Conservation (phyloP, 2,888 invertebrate species). For the Nephrocerus scutellatus region DNA sequence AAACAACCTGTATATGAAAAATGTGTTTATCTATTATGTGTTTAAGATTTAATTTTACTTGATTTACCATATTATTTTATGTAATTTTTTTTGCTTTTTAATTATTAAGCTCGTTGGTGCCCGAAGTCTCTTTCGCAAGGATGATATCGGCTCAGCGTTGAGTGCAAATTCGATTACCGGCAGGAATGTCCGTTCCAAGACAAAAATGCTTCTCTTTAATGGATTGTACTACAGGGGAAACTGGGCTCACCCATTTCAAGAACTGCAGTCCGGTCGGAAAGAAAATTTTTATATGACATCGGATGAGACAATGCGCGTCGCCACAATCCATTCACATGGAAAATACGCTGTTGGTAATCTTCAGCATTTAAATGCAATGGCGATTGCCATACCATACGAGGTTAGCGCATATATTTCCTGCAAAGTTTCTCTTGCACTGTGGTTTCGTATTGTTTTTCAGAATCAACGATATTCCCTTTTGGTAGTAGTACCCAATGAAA, state of each 20-base stretch:
- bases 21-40: no score
- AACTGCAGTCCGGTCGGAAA: slow-evolving; percentile 38
- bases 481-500: slow-evolving; percentile 53
- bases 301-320: slow-evolving; percentile 54
- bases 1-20: not conserved
- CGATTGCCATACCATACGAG: slow-evolving; percentile 67
- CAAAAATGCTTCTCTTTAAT: slow-evolving; percentile 65
- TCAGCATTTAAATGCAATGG: slow-evolving; percentile 58
- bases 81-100: slow-evolving; percentile 7
- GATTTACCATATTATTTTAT: slow-evolving; percentile 8
- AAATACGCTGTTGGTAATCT: slow-evolving; percentile 57
- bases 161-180: slow-evolving; percentile 58
- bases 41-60: no score
- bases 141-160: slow-evolving; percentile 54
- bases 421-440: no score
- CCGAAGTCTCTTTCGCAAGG: slow-evolving; percentile 50
- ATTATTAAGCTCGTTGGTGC: slow-evolving; percentile 36
- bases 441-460: no score
- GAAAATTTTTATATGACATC: slow-evolving; percentile 60
- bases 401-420: no score
- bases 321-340: slow-evolving; percentile 63
- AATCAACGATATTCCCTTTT: slow-evolving; percentile 56
- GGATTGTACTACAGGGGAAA: slow-evolving; percentile 73
- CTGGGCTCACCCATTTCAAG: slow-evolving; percentile 64
- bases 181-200: slow-evolving; percentile 40